Base-by-base conservation (phyloP, 2,888 invertebrate species). In the Phaedon cochleariae region DNA sequence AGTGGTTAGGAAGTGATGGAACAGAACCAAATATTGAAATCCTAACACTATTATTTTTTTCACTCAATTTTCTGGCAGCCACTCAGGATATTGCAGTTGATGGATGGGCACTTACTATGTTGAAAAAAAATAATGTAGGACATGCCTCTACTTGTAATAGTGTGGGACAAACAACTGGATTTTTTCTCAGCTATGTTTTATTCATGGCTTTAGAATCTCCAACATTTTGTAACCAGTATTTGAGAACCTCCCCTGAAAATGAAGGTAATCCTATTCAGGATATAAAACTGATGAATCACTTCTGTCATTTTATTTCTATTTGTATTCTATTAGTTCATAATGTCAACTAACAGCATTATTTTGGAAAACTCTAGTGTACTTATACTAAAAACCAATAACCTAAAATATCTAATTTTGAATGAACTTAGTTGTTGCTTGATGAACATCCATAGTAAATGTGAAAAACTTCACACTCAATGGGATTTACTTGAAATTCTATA, bases 11-110 rank as follows among this genome's bases (percentile, higher is more conserved):
- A 0, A 87, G 88, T 2, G 86, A 88, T 48, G 79, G 69, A 1
- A 76, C 71, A 0, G 73, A 76, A 26, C 93, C 95, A 0, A 91
- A 93, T 76, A 93, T 96, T 74, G 88, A 86, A 63, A 82, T 92
- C 54, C 85, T 99, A 22, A 98, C 98, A 0, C 79, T 89, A 12
- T 86, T 95, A 64, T 99, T 99, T 85, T 94, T 98, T 81, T 86
- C 90, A 61, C 86, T 99, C 2, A 98, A 98, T 80, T 97, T 98
- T 79, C 86, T 99, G 76, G 98, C 98, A 4, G 98, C 99, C 1
- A 99, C 99, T 1, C 99, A 99, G 85, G 99, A 99, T 83, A 98
- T 99, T 78, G 98, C 97, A 15, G 98, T 99, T 0, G 99, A 99
- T 85, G 99, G 99, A 20, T 99, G 99, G 99, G 99, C 99, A 0